Evolutionary conservation across 2,888 invertebrate genomes (phyloP).

Genomic region (Lasioglossum villosulum): DNA sequence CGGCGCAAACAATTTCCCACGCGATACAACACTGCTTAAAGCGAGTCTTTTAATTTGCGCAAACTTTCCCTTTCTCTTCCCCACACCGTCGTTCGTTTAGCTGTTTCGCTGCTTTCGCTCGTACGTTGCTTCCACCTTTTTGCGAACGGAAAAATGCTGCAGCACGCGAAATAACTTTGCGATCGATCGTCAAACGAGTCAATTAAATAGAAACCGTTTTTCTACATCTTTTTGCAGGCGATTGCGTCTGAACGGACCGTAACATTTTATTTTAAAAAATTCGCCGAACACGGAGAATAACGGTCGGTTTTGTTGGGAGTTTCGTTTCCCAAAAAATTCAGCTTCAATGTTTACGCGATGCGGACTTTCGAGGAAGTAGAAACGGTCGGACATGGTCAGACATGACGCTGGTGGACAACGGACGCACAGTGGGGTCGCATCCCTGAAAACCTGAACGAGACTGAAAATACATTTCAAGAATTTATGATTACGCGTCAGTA

Average conservation of each 20-base stretch:
- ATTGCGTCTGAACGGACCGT: background rate
- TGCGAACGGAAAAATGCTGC: background rate
- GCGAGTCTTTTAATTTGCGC: conserved; percentile 35
- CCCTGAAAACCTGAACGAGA: no score
- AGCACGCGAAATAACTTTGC: conserved; percentile 17
- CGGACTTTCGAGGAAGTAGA: background rate
- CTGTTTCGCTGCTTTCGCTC: background rate
- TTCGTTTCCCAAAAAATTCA: background rate
- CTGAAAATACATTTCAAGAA: no score
- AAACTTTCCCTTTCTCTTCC: conserved; percentile 15
- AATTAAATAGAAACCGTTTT: conserved; percentile 20
- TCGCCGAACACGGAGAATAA: background rate
- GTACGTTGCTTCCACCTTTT: background rate
- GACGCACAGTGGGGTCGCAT: no score
- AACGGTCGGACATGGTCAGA: background rate
- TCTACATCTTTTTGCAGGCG: background rate
- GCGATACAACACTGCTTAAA: background rate
- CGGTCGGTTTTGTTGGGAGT: background rate
- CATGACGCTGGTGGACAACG: background rate
- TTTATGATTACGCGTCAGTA: no score
- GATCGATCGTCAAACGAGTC: conserved; percentile 10
- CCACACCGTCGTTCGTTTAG: background rate
- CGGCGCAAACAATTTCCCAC: conserved; percentile 21
- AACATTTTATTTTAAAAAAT: background rate
- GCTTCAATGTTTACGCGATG: background rate